Percentiles rank a stretch among this genome's conserved stretches.
phyloP scores from a whole-genome alignment of 2,113 vertebrate species.

The Proterorhinus semilunaris region DNA sequence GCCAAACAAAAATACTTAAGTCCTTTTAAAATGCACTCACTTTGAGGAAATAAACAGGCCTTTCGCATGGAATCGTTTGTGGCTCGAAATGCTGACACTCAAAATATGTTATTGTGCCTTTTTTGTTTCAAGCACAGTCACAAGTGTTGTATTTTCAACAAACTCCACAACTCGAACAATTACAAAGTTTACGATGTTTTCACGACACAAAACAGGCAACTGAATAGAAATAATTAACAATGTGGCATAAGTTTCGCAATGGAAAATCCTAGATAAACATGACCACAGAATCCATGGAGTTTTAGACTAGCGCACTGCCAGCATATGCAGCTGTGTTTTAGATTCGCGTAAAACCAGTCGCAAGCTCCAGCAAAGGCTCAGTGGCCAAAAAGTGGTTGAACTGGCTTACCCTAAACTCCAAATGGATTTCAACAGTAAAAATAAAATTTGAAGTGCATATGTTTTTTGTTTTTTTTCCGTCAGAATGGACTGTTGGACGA shows the following conservation, averaged over 20 bases:
- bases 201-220: conserved; percentile 5
- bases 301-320: conserved; percentile 37
- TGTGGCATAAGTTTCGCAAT: conserved; percentile 7
- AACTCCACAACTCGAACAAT: conserved; percentile 35
- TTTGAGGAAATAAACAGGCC: background rate
- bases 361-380: conserved; percentile 30
- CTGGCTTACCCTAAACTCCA: conserved; percentile 26
- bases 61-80: background rate
- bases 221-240: conserved; percentile 20
- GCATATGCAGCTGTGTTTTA: conserved; percentile 47
- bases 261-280: conserved; percentile 16
- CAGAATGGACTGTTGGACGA: conserved; percentile 28
- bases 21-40: background rate
- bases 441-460: conserved; percentile 36
- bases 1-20: background rate
- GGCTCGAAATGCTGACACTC: background rate
- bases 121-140: conserved; percentile 15
- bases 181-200: conserved; percentile 39
- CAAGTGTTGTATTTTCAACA: conserved; percentile 19
- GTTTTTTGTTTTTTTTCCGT: background rate
- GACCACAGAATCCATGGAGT: conserved; percentile 9
- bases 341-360: conserved; percentile 43
- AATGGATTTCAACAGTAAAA: conserved; percentile 37
- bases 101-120: background rate
- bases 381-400: conserved; percentile 38